Evolutionary conservation across 2,888 invertebrate genomes (phyloP).

Genomic region (Corythucha ciliata): DNA sequence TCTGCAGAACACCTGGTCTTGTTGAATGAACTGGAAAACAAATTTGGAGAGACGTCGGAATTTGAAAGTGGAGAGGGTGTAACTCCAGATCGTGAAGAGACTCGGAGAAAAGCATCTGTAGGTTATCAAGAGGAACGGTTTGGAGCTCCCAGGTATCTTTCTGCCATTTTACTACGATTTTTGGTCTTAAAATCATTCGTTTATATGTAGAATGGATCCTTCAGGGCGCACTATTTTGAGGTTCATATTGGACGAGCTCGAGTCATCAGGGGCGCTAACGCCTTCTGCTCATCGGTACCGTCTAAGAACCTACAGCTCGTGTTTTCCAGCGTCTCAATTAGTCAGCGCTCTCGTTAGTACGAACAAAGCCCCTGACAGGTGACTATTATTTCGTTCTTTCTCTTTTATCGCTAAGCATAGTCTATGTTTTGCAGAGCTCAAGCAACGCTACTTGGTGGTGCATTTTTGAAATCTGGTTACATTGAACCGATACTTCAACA

Average conservation of each 20-base stretch:
- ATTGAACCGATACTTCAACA: constrained; percentile 46
- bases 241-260: background rate
- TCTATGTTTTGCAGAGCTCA: constrained; percentile 49
- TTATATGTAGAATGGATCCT: too few species aligned
- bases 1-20: constrained; percentile 66
- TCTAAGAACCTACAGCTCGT: constrained; percentile 61
- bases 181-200: too few species aligned
- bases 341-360: constrained; percentile 76
- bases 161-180: too few species aligned
- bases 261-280: background rate
- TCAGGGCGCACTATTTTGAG: too few species aligned
- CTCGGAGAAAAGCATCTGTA: constrained; percentile 53
- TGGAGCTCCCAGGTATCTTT: constrained; percentile 44
- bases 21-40: constrained; percentile 64
- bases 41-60: constrained; percentile 31
- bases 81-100: constrained; percentile 26
- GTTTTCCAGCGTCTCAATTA: constrained; percentile 69
- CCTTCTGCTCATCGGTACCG: constrained; percentile 59
- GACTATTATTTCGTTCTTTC: background rate
- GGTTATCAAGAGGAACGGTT: constrained; percentile 69
- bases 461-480: constrained; percentile 63
- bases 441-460: constrained; percentile 68
- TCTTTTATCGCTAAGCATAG: background rate
- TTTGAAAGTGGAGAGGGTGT: constrained; percentile 14
- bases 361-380: constrained; percentile 67